Evolutionary conservation across 2,888 invertebrate species (phyloP).

Genomic region (Phengaris alcon): DNA sequence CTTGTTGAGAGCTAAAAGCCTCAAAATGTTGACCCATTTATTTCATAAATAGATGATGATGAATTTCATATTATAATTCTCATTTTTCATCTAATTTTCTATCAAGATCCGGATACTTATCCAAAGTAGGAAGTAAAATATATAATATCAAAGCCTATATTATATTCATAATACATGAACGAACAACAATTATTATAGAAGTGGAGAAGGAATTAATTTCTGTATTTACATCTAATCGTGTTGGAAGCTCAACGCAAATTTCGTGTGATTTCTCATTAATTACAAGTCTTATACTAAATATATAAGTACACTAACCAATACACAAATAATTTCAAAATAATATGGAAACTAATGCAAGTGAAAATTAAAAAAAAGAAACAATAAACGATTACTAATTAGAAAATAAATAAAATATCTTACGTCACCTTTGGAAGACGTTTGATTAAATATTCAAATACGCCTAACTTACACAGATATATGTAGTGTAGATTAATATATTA

Average conservation of each 20-base stretch:
- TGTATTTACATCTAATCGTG: conserved; percentile 80
- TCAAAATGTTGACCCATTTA: background rate
- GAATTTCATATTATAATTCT: background rate
- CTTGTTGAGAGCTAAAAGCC: background rate
- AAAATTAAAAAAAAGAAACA: conserved; percentile 34
- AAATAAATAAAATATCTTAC: conserved; percentile 52
- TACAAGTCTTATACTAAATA: conserved; percentile 44
- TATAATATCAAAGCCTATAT: conserved; percentile 31
- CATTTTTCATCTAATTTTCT: background rate
- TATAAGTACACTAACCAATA: conserved; percentile 30
- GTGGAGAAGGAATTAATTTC: conserved; percentile 46
- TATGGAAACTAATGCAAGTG: conserved; percentile 5
- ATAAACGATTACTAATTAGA: conserved; percentile 39
- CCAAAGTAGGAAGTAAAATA: background rate
- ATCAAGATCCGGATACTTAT: background rate
- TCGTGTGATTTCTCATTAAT: conserved; percentile 60
- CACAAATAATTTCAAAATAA: background rate
- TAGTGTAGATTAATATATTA: conserved; percentile 48
- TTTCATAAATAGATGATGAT: background rate
- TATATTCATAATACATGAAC: conserved; percentile 32
- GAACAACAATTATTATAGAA: conserved; percentile 33
- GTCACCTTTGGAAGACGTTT: conserved; percentile 78
- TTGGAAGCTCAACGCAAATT: conserved; percentile 81
- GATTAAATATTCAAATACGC: conserved; percentile 72
- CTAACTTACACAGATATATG: conserved; percentile 67